Base-by-base conservation (phyloP, 2,113 vertebrate genomes). In the Eclectus roratus region DNA sequence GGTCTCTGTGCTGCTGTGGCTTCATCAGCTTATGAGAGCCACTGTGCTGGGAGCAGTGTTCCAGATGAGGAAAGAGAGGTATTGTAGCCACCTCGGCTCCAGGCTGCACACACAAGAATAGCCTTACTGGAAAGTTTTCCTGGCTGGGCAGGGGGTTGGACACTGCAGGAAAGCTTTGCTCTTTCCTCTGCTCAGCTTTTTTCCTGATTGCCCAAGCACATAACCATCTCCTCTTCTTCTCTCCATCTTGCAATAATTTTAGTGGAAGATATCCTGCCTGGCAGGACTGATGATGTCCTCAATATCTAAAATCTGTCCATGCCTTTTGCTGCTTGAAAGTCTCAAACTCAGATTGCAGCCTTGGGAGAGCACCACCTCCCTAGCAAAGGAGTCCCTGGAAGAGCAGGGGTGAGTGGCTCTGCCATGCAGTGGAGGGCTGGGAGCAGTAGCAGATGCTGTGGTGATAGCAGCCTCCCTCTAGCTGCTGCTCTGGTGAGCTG, bases 1-100 rank as follows among this genome's bases (percentile, higher is more conserved):
- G 88, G 44, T 91, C 33, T 91, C 78, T 29, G 25, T 6, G 16
- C 69, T 96, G 92, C 85, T 21, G 33, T 89, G 94, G 77, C 84
- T 97, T 93, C 96, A 96, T 87, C 95, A 84, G 88, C 94, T 93
- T 44, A 27, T 93, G 89, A 85, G 86, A 82, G 47, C 2, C 9
- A 78, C 86, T 70, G 79, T 63, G 77, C 84, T 88, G 53, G 71
- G 90, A 88, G 81, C 27, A 25, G 31, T 50, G 65, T 61, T 73
- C 87, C 79, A 7, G 27, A 88, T 85, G 77, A 70, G 56, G 64
- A 95, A 94, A 92, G 23, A 47, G 80, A 88, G n/a, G 44, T 79
- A 43, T 39, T 97, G 73, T 65, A 91, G 31, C 90, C 47, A 68
- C 27, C 63, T 80, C 56, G 49, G 58, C 49, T 82, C 61, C 0